These are phyloP conservation scores for Xyrichtys novacula DNA, from an alignment of 2,797 vertebrate species.

Conservation along the genomic window DNA sequence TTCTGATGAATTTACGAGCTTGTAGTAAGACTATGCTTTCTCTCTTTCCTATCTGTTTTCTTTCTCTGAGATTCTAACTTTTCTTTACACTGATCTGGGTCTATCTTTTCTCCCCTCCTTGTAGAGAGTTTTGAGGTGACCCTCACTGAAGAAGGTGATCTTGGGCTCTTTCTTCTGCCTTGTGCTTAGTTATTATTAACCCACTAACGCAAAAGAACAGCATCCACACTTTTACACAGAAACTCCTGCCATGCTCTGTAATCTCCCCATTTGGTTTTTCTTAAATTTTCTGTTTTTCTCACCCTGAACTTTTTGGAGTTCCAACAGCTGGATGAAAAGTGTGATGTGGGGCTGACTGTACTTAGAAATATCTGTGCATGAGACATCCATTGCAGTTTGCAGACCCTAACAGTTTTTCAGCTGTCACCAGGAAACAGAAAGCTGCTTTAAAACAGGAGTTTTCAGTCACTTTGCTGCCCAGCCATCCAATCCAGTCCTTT, in stretches of 20 bases:
- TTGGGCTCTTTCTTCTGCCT: constrained; percentile 95
- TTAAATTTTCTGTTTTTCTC: constrained; percentile 66
- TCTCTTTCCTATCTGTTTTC: constrained; percentile 69
- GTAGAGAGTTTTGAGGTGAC: constrained; percentile 99
- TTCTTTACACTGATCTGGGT: constrained; percentile 94
- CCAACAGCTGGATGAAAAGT: constrained; percentile 88
- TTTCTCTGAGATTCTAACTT: constrained; percentile 80
- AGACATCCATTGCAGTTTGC: constrained; percentile 97
- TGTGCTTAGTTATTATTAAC: constrained; percentile 91
- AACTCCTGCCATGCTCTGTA: constrained; percentile 90
- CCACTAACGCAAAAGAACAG: constrained; percentile 97
- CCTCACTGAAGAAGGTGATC: constrained; percentile 99
- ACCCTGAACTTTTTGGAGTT: constrained; percentile 75
- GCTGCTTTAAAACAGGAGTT: constrained; percentile 68
- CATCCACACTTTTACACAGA: constrained; percentile 93
- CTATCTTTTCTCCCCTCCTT: constrained; percentile 98
- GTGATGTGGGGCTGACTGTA: constrained; percentile 86
- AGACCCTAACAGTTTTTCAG: constrained; percentile 87
- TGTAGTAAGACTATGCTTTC: constrained; percentile 46
- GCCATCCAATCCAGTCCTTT: constrained; percentile 36
- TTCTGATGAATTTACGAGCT: constrained; percentile 47
- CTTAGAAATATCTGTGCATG: constrained; percentile 99
- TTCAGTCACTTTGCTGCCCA: constrained; percentile 48
- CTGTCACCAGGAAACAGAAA: constrained; percentile 71
- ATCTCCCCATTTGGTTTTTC: constrained; percentile 78